Percentiles rank a stretch among this genome's conserved stretches.
phyloP scores from a whole-genome alignment of 2,888 invertebrate species.

The Melanostoma scalare region DNA sequence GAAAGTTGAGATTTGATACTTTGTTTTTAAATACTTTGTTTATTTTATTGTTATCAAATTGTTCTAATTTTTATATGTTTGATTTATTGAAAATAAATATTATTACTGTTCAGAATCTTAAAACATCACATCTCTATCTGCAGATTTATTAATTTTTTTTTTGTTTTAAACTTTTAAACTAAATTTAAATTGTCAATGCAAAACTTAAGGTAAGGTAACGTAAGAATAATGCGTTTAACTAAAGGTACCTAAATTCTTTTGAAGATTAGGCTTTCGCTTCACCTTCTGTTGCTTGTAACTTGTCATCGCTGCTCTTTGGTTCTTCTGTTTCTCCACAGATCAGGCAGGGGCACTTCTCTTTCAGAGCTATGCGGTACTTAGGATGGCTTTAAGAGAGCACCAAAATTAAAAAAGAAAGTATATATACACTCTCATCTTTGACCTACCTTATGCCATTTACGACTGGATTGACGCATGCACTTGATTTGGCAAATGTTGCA shows the following conservation, averaged over 20 bases:
- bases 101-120: too few species aligned
- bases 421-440: background rate
- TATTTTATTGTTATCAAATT: too few species aligned
- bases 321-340: constrained; percentile 81
- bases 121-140: too few species aligned
- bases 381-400: constrained; percentile 83
- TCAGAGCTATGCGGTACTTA: constrained; percentile 85
- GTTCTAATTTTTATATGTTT: too few species aligned
- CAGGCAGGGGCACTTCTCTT: constrained; percentile 85
- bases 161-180: constrained; percentile 1
- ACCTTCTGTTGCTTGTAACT: constrained; percentile 80
- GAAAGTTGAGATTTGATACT: too few species aligned
- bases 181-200: constrained; percentile 43
- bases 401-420: background rate
- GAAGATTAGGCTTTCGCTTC: constrained; percentile 79
- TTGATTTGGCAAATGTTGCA: constrained; percentile 84
- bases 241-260: background rate
- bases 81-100: too few species aligned
- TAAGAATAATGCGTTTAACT: constrained; percentile 54
- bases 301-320: constrained; percentile 79
- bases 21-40: too few species aligned
- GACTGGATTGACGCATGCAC: constrained; percentile 83
- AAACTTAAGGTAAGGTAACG: constrained; percentile 18
- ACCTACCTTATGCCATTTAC: constrained; percentile 84
- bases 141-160: background rate